These are phyloP conservation scores for Arion vulgaris DNA, from an alignment of 1,140 invertebrate genomes.

Conservation along the genomic window DNA sequence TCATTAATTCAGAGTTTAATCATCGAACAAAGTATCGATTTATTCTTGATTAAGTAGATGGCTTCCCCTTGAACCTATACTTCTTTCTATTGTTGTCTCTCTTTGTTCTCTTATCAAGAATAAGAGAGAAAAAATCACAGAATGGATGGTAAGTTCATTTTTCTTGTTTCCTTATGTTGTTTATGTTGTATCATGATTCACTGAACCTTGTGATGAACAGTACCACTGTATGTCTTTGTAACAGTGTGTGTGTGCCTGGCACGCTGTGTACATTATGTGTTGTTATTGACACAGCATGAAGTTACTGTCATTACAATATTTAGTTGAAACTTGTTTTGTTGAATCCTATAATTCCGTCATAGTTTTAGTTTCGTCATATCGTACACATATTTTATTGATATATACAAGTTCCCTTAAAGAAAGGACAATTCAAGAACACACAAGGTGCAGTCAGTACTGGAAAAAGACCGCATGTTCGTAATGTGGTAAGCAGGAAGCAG, in stretches of 20 bases:
- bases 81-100: not conserved
- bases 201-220: not conserved
- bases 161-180: not conserved
- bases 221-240: not conserved
- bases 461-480: too few species aligned
- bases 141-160: slow-evolving; percentile 15
- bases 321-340: too few species aligned
- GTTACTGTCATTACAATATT: not conserved
- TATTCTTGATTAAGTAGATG: not conserved
- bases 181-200: not conserved
- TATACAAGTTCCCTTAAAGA: too few species aligned
- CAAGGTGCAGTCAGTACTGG: too few species aligned
- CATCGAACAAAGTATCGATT: too few species aligned
- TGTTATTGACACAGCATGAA: not conserved
- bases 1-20: too few species aligned
- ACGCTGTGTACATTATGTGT: not conserved
- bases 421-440: too few species aligned
- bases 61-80: not conserved
- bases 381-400: too few species aligned
- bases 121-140: slow-evolving; percentile 9
- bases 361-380: too few species aligned
- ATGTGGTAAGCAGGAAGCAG: too few species aligned
- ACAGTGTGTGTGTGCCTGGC: too few species aligned
- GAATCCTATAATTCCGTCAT: too few species aligned
- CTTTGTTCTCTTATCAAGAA: slow-evolving; percentile 13